These are phyloP conservation scores for Acanthurus lineatus DNA, from an alignment of 2,797 vertebrate genomes.

Conservation along the genomic window DNA sequence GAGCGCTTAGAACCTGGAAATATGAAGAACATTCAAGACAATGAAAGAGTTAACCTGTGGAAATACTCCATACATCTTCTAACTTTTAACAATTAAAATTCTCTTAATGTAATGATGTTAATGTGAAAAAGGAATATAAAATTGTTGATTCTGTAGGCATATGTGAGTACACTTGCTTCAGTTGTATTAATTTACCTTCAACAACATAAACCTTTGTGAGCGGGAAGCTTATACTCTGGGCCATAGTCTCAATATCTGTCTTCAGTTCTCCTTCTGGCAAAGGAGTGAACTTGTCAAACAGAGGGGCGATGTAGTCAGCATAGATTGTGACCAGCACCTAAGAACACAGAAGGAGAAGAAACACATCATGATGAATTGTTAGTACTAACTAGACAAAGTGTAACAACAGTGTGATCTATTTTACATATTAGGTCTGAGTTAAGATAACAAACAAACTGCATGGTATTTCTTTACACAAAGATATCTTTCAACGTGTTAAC, in stretches of 20 bases:
- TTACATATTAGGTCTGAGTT: too few species aligned
- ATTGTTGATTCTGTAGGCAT: not conserved
- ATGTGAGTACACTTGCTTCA: not conserved
- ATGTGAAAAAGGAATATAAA: not conserved
- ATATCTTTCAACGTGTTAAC: not conserved
- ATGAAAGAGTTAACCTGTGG: not conserved
- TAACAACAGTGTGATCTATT: not conserved
- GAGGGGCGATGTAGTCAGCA: conserved; percentile 97
- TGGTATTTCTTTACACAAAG: not conserved
- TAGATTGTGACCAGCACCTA: conserved; percentile 99
- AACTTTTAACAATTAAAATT: not conserved
- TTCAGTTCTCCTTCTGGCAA: conserved; percentile 96
- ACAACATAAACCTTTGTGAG: conserved; percentile 98
- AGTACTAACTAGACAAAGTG: not conserved
- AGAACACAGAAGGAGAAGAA: conserved; percentile 20
- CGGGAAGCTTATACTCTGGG: conserved; percentile 95
- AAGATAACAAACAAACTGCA: not conserved
- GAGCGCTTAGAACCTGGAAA: conserved; percentile 95
- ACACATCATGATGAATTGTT: not conserved
- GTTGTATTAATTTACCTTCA: conserved; percentile 88
- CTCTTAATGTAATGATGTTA: not conserved
- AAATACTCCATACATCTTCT: not conserved
- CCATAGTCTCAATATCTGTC: conserved; percentile 94
- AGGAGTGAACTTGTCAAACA: conserved; percentile 98
- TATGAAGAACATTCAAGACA: conserved; percentile 4